Evolutionary conservation across 2,797 vertebrate species (phyloP).

Genomic region (Malacoraja senta): DNA sequence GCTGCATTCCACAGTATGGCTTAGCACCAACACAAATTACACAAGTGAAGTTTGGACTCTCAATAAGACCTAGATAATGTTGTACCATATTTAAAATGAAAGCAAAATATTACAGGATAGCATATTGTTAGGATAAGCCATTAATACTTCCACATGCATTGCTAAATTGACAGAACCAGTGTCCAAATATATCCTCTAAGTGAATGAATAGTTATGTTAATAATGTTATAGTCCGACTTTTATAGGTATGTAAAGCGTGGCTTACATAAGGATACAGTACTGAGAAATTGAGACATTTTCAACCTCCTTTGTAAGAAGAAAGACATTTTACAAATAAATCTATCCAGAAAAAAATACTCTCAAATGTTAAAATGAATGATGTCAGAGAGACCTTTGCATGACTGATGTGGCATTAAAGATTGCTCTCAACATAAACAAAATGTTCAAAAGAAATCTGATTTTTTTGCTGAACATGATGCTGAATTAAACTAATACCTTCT

Average conservation of each 20-base stretch:
- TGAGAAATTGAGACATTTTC: background rate
- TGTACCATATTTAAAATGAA: conserved; percentile 21
- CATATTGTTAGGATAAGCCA: background rate
- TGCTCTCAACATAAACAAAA: background rate
- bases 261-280: background rate
- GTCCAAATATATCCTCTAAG: background rate
- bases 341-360: background rate
- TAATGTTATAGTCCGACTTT: background rate
- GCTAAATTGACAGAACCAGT: background rate
- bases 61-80: no score
- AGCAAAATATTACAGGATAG: no score
- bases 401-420: conserved; percentile 2
- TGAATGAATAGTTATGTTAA: background rate
- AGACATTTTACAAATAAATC: background rate
- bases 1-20: conserved; percentile 9
- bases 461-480: no score
- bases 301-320: background rate
- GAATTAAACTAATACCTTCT: no score
- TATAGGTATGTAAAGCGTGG: background rate
- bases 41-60: background rate
- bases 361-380: background rate
- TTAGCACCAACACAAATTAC: background rate
- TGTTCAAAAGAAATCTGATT: background rate
- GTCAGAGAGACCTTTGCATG: background rate
- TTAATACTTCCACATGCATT: background rate